Percentiles rank a stretch among this genome's conserved stretches.
These are phyloP conservation scores for Parnassius smintheus DNA, from an alignment of 2,888 invertebrate species.

Conservation along the genomic window DNA sequence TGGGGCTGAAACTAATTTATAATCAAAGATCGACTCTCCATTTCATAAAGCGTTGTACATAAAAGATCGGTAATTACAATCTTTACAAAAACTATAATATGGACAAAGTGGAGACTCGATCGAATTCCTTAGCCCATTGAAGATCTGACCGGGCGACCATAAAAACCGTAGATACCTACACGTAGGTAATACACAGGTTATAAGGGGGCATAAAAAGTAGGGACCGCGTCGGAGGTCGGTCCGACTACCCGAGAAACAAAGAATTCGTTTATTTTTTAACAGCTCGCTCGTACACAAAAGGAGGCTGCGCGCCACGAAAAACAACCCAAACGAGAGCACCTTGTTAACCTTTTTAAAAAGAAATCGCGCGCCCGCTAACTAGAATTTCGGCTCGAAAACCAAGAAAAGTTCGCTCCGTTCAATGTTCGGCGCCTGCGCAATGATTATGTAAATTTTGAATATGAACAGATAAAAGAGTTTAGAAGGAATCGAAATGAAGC, in stretches of 20 bases:
- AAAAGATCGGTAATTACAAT: slow-evolving; percentile 42
- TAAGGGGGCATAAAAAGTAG: slow-evolving; percentile 79
- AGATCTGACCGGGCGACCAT: slow-evolving; percentile 78
- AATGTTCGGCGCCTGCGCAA: slow-evolving; percentile 71
- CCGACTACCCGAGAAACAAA: slow-evolving; percentile 81
- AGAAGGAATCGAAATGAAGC: slow-evolving; percentile 4
- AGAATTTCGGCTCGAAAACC: slow-evolving; percentile 79
- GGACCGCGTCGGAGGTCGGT: slow-evolving; percentile 79
- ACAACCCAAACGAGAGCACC: slow-evolving; percentile 76
- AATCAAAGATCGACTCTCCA: slow-evolving; percentile 31
- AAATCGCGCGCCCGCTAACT: slow-evolving; percentile 77
- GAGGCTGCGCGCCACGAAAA: slow-evolving; percentile 76
- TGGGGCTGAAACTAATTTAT: slow-evolving; percentile 24
- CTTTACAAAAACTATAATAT: slow-evolving; percentile 43
- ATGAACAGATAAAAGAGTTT: slow-evolving; percentile 25
- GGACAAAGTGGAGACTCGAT: slow-evolving; percentile 75
- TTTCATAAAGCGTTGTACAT: slow-evolving; percentile 39
- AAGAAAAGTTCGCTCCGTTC: slow-evolving; percentile 68
- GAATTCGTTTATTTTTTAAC: slow-evolving; percentile 81
- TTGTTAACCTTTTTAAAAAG: slow-evolving; percentile 80
- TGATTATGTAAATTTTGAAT: slow-evolving; percentile 73
- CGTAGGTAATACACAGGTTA: slow-evolving; percentile 81
- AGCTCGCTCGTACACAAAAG: slow-evolving; percentile 80
- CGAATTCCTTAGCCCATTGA: slow-evolving; percentile 80
- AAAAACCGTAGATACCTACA: slow-evolving; percentile 80